These are phyloP conservation scores for Dreissena rostriformis DNA, from an alignment of 1,140 invertebrate genomes.

Conservation along the genomic window DNA sequence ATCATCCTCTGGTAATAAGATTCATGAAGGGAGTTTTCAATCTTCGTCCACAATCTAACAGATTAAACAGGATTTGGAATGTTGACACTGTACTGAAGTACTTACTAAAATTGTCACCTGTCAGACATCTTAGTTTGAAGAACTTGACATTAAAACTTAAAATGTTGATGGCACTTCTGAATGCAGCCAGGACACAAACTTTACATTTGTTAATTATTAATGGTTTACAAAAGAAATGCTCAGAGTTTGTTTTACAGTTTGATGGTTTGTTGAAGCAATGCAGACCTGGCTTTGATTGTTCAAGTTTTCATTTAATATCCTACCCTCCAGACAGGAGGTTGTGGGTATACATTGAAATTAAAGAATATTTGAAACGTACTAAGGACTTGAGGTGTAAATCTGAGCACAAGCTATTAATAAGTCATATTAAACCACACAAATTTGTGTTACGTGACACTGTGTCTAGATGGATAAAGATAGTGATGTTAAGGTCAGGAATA, in stretches of 20 bases:
- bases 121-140: slow-evolving; percentile 33
- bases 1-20: slow-evolving; percentile 35
- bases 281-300: slow-evolving; percentile 21
- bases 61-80: no score
- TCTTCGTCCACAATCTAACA: background rate
- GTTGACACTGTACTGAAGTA: background rate
- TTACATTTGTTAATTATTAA: slow-evolving; percentile 19
- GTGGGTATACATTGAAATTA: slow-evolving; percentile 27
- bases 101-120: background rate
- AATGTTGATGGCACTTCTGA: slow-evolving; percentile 17
- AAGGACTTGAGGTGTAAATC: slow-evolving; percentile 3
- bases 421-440: slow-evolving; percentile 31
- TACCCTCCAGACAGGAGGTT: slow-evolving; percentile 41
- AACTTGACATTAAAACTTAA: slow-evolving; percentile 23
- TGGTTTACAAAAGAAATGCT: slow-evolving; percentile 26
- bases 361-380: slow-evolving; percentile 37
- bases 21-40: slow-evolving; percentile 18
- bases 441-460: slow-evolving; percentile 25
- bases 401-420: slow-evolving; percentile 33
- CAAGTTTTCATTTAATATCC: slow-evolving; percentile 12
- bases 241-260: slow-evolving; percentile 26
- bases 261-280: slow-evolving; percentile 33
- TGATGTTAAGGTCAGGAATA: slow-evolving; percentile 35
- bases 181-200: slow-evolving; percentile 7
- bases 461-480: slow-evolving; percentile 43